Evolutionary conservation across 1,140 invertebrate genomes (phyloP).

Genomic region (Ectropis grisescens): DNA sequence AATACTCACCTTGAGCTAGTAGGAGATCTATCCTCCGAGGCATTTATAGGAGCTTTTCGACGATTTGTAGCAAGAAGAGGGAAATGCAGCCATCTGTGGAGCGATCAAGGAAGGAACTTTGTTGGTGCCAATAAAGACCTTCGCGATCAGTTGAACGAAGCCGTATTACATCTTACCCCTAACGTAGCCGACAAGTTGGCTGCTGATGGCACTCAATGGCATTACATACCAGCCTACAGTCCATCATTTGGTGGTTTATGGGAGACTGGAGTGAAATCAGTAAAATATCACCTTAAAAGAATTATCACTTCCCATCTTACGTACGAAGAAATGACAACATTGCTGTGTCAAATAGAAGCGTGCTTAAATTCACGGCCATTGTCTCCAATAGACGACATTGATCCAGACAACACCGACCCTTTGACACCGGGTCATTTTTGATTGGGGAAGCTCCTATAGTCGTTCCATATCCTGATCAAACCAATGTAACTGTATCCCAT

Average conservation of each 20-base stretch:
- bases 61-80: constrained; percentile 32
- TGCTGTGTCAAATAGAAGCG: constrained; percentile 25
- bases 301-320: constrained; percentile 9
- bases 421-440: constrained; percentile 34
- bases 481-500: constrained; percentile 1
- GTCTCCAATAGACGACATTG: constrained; percentile 17
- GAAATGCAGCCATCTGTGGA: constrained; percentile 11
- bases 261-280: constrained; percentile 25
- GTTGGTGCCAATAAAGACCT: constrained; percentile 27
- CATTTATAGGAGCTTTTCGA: constrained; percentile 23
- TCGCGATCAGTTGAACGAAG: constrained; percentile 5
- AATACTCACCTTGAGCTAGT: constrained; percentile 16
- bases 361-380: constrained; percentile 23
- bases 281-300: too few relatives aligned
- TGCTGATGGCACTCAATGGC: constrained; percentile 26
- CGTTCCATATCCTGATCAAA: constrained; percentile 7
- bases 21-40: constrained; percentile 8
- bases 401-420: constrained; percentile 12
- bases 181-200: constrained; percentile 7
- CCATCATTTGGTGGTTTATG: constrained; percentile 23
- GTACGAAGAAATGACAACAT: constrained; percentile 28
- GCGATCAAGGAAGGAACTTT: constrained; percentile 46
- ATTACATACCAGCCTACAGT: constrained; percentile 15
- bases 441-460: constrained; percentile 19
- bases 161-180: constrained; percentile 5